Conservation (phyloP, 2,888 invertebrate genomes). For the Scotopteryx bipunctaria region DNA sequence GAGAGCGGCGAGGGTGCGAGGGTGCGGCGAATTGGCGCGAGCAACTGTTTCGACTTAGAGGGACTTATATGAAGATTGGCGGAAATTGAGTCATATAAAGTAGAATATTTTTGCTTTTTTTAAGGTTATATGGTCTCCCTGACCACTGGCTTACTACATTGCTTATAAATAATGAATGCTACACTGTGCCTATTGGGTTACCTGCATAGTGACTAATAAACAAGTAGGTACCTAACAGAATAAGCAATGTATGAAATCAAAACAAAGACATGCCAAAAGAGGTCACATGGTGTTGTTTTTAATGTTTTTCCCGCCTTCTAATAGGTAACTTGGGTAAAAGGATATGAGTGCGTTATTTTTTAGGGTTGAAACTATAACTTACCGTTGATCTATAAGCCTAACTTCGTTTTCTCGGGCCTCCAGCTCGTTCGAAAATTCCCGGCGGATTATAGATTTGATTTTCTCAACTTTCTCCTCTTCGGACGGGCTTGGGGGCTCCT, state of each 20-base stretch:
- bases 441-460: conserved; percentile 85
- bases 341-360: conserved; percentile 13
- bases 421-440: conserved; percentile 89
- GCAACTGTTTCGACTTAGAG: too few relatives aligned
- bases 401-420: conserved; percentile 87
- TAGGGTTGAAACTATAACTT: conserved; percentile 53
- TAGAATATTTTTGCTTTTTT: too few relatives aligned
- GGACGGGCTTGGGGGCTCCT: conserved; percentile 48
- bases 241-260: neutral
- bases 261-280: conserved; percentile 27
- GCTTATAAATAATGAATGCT: neutral
- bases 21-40: too few relatives aligned
- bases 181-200: too few relatives aligned
- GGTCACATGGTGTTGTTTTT: conserved; percentile 30
- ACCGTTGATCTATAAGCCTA: conserved; percentile 86
- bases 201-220: too few relatives aligned
- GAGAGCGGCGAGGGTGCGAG: too few relatives aligned
- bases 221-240: neutral
- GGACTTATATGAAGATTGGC: too few relatives aligned
- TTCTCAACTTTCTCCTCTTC: conserved; percentile 75
- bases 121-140: conserved; percentile 20
- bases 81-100: too few relatives aligned
- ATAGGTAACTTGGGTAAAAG: neutral
- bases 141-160: too few relatives aligned
- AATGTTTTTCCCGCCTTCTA: neutral